Base-by-base conservation (phyloP, 2,888 invertebrate species). In the Zaprionus lineosus region DNA sequence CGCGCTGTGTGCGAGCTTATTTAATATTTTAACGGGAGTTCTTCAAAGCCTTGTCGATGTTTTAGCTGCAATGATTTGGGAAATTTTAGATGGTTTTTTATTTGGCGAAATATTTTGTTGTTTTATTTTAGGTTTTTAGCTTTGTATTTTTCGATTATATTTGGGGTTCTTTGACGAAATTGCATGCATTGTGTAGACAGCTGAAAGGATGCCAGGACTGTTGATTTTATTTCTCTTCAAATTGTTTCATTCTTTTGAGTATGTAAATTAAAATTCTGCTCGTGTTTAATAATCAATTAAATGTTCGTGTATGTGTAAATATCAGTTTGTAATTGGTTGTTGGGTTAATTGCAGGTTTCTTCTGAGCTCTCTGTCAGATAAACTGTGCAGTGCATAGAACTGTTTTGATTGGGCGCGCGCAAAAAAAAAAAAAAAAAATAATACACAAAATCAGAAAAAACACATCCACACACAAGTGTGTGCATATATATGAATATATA, bases 371-470 rank as follows among this genome's bases (percentile, higher is more conserved):
- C 59, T 40, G 19, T 41, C 53, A 41, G 36, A 63, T 47, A 48
- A 46, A 51, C 55, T 68, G 26, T n/a, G 34, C 19, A 41, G 41
- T 33, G 44, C 41, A 29, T 47, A 48, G 63, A 53, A 34, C 74
- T 78, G 78, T 79, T 79, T 79, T 84, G 78, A 79, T 79, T 79
- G 85, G 84, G 78, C 78, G 78, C 78, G 78, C 78, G 85, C 85
- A 79, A 79, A 84, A 78, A 82, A 82, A 68, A 82, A 79, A 84
- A 79, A 85, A 79, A 79, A 84, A 78, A 84, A 82, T 74, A 82
- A 79, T 79, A 79, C 83, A 79, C 83, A 84, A 79, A 84, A 84
- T 72, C 60, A 52, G 59, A 51, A 64, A 70, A 43, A 16, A 46
- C 26, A 31, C 39, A 33, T 19, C 46, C 14, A 52, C 11, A 24